Conservation (phyloP, 2,888 invertebrate species). For the Pachliopta kotzebuea region DNA sequence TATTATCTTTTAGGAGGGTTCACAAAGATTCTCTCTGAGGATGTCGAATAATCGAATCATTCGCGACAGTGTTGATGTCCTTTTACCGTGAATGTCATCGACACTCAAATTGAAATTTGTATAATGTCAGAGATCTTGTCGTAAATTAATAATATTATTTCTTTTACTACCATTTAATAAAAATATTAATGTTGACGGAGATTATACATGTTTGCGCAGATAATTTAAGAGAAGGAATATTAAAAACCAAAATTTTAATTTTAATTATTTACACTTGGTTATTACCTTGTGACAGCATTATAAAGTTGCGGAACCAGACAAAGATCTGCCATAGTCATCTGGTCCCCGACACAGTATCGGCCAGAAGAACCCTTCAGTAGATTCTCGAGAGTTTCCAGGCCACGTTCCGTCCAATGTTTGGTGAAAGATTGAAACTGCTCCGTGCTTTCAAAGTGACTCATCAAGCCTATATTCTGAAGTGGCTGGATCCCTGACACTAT, state of each 20-base stretch:
- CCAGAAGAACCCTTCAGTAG: conserved; percentile 68
- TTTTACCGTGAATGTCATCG: conserved; percentile 11
- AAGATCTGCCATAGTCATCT: conserved; percentile 83
- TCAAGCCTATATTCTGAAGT: conserved; percentile 81
- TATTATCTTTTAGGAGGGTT: neutral
- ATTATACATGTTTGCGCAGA: too few species aligned
- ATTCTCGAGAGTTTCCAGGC: conserved; percentile 80
- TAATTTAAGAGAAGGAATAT: too few species aligned
- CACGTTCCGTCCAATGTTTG: conserved; percentile 73
- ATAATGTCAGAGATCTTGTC: neutral
- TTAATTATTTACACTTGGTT: neutral
- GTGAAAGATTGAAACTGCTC: conserved; percentile 72
- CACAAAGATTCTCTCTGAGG: conserved; percentile 12
- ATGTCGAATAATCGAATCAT: conserved; percentile 23
- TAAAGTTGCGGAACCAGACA: conserved; percentile 84
- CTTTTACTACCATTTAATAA: too few species aligned
- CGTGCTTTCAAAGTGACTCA: conserved; percentile 58
- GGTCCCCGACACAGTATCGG: conserved; percentile 81
- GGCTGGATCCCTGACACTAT: conserved; percentile 86
- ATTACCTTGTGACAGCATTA: conserved; percentile 78
- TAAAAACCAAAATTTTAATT: too few species aligned
- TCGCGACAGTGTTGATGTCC: neutral
- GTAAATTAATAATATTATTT: neutral
- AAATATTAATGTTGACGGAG: too few species aligned
- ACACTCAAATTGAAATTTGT: neutral